Evolutionary conservation across 2,113 vertebrate genomes (phyloP).

Genomic region (Anhinga anhinga): DNA sequence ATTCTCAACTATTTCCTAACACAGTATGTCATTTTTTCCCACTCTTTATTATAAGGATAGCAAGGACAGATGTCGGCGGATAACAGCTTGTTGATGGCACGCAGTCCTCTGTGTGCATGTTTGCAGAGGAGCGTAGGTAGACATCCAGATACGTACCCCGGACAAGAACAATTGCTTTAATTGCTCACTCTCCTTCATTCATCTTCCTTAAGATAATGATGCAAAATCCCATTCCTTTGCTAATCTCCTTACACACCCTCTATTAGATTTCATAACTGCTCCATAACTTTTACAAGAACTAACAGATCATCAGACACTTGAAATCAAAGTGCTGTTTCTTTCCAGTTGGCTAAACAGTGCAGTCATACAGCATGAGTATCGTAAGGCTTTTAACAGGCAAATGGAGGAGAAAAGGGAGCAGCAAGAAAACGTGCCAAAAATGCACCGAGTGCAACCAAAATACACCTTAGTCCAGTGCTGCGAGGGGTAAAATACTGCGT

Average conservation of each 20-base stretch:
- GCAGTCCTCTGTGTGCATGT: background rate
- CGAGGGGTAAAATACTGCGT: slow-evolving; percentile 43
- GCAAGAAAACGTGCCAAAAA: background rate
- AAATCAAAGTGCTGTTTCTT: slow-evolving; percentile 37
- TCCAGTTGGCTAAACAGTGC: slow-evolving; percentile 9
- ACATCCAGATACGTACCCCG: background rate
- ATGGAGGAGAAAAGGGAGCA: background rate
- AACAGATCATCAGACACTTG: background rate
- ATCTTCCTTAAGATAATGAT: background rate
- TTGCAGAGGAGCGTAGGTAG: background rate
- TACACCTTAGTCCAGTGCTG: background rate
- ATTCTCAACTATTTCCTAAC: background rate
- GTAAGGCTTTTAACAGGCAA: background rate
- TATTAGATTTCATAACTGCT: background rate
- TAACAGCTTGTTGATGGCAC: background rate
- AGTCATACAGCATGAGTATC: background rate
- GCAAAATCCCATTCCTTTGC: background rate
- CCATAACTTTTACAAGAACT: slow-evolving; percentile 12
- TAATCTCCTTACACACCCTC: background rate
- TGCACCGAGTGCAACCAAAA: background rate
- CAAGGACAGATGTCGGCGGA: background rate
- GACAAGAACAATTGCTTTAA: background rate
- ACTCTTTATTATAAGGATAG: background rate
- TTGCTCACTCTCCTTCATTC: background rate
- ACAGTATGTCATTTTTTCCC: background rate